A percentile compares a stretch with the other conserved stretches of the same genome.
These are phyloP conservation scores for Nansenia antarctica DNA, from an alignment of 2,113 vertebrate genomes.

Conservation along the genomic window DNA sequence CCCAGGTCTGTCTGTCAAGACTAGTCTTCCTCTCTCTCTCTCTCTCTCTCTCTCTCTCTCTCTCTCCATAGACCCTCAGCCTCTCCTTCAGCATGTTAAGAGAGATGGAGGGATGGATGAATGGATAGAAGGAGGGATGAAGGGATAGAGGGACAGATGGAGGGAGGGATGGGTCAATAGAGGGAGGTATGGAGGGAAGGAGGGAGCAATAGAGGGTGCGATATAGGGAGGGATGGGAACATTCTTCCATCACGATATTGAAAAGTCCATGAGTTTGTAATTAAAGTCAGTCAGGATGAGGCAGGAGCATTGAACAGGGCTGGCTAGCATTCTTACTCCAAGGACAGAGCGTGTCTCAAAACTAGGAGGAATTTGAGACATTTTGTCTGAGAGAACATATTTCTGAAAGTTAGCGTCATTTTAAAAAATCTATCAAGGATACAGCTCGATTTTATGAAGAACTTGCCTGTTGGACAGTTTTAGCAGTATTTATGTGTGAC, in stretches of 20 bases:
- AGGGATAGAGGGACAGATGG: background rate
- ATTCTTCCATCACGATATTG: slow-evolving; percentile 57
- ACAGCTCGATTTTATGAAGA: no score
- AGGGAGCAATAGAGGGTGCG: background rate
- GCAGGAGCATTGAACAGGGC: background rate
- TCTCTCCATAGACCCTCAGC: background rate
- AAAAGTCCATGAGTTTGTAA: slow-evolving; percentile 57
- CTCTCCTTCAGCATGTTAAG: no score
- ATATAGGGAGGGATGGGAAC: slow-evolving; percentile 46
- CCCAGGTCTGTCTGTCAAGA: slow-evolving; percentile 74
- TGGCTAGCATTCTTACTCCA: background rate
- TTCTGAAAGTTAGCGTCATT: no score
- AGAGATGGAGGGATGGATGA: no score
- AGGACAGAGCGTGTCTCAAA: no score
- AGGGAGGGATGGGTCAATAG: background rate
- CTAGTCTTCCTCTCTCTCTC: slow-evolving; percentile 48
- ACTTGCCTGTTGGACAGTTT: no score
- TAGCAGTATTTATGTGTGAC: no score
- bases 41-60: background rate
- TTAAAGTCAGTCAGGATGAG: no score
- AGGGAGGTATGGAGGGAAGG: background rate
- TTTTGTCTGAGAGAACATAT: no score
- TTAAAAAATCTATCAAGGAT: no score
- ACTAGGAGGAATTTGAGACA: no score
- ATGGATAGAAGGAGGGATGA: background rate